Conservation (phyloP, 2,888 invertebrate genomes). For the Xestia sexstrigata region DNA sequence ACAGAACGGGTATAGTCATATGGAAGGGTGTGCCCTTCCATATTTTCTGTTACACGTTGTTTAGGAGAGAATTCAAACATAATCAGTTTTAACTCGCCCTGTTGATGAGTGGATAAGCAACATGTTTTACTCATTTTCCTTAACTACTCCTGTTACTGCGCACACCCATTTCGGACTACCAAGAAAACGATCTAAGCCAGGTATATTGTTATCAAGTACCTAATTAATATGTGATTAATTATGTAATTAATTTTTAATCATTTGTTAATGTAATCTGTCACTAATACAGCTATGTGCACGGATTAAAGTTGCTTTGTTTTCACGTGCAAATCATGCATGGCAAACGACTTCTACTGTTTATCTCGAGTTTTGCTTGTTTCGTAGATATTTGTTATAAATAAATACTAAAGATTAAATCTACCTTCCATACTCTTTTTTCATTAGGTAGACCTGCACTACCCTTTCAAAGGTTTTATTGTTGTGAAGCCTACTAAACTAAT, state of each 20-base stretch:
- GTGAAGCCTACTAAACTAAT: neutral
- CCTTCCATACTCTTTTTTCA: neutral
- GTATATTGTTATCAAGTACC: conserved; percentile 43
- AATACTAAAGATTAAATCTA: neutral
- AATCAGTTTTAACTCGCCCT: neutral
- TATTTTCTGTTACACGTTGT: too few relatives aligned
- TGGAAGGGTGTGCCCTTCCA: too few relatives aligned
- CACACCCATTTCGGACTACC: conserved; percentile 5
- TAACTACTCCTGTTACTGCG: neutral
- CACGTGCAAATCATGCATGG: conserved; percentile 58
- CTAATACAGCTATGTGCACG: conserved; percentile 11
- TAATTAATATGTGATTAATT: conserved; percentile 52
- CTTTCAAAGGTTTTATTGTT: neutral
- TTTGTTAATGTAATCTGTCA: conserved; percentile 41
- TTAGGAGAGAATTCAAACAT: neutral
- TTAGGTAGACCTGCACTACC: neutral
- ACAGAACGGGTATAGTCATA: too few relatives aligned
- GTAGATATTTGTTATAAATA: neutral
- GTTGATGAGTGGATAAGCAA: neutral
- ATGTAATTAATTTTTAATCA: conserved; percentile 45
- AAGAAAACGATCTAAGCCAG: conserved; percentile 10
- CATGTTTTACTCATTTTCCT: neutral
- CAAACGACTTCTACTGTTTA: neutral
- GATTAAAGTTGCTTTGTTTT: conserved; percentile 37
- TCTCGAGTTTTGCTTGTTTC: conserved; percentile 1